These are phyloP conservation scores for Condylostylus longicornis DNA, from an alignment of 1,140 invertebrate genomes.

Conservation along the genomic window DNA sequence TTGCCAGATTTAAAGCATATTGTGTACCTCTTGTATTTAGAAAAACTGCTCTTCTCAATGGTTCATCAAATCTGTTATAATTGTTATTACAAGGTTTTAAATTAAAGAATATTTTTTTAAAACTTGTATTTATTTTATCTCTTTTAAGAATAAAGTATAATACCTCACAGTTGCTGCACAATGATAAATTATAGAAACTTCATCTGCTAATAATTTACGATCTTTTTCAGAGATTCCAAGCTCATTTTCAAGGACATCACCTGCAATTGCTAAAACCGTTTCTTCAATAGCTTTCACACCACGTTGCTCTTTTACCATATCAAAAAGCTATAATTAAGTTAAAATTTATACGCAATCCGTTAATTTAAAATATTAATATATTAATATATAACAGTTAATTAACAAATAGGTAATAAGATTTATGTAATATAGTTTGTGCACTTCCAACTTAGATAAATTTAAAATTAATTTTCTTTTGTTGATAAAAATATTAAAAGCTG, in stretches of 20 bases:
- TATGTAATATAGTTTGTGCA: no score
- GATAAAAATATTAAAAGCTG: no score
- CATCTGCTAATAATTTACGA: slow-evolving; percentile 46
- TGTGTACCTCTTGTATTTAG: slow-evolving; percentile 63
- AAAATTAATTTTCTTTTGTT: no score
- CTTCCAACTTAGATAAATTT: no score
- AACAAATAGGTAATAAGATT: no score
- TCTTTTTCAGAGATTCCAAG: slow-evolving; percentile 63
- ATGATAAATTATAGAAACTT: slow-evolving; percentile 74
- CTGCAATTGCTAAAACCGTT: slow-evolving; percentile 54
- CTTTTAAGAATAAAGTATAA: background rate
- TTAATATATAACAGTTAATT: no score
- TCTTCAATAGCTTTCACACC: slow-evolving; percentile 40
- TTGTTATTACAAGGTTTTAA: background rate
- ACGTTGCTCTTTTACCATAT: slow-evolving; percentile 45
- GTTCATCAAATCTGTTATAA: slow-evolving; percentile 46
- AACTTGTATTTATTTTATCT: background rate
- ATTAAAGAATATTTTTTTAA: background rate
- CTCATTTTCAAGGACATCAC: slow-evolving; percentile 57
- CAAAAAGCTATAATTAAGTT: slow-evolving; percentile 54
- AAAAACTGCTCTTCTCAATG: slow-evolving; percentile 53
- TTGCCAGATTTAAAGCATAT: slow-evolving; percentile 54
- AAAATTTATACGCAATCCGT: no score
- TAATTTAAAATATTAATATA: no score
- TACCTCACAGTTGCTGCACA: slow-evolving; percentile 70